These are phyloP conservation scores for Elaphurus davidianus DNA, from an alignment of 2,113 vertebrate genomes.

Conservation along the genomic window DNA sequence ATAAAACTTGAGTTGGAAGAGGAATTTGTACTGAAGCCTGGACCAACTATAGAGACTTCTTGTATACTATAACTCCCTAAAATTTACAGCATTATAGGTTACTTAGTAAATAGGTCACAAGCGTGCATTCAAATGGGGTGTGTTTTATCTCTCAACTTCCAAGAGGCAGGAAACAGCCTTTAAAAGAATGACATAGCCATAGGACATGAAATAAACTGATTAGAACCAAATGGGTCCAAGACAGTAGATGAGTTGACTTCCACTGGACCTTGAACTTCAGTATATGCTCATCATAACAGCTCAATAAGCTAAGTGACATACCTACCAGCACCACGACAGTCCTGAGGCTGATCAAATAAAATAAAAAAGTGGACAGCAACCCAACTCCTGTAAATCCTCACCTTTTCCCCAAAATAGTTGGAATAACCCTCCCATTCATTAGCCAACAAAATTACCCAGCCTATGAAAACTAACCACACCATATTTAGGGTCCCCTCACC, in stretches of 20 bases:
- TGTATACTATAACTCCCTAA: background rate
- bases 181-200: background rate
- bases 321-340: background rate
- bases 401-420: background rate
- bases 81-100: background rate
- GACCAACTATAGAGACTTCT: background rate
- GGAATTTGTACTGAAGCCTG: background rate
- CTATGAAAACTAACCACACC: background rate
- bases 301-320: background rate
- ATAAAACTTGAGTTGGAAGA: background rate
- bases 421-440: background rate
- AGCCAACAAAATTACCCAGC: accelerated
- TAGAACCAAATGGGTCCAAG: background rate
- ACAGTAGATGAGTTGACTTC: background rate
- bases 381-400: background rate
- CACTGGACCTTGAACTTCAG: background rate
- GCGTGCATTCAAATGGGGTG: background rate
- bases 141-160: background rate
- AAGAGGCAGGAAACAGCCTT: background rate
- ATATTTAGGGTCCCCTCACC: background rate
- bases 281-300: background rate
- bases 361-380: background rate
- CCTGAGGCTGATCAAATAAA: background rate
- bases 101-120: background rate
- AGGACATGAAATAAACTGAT: background rate